Base-by-base conservation (phyloP, 2,888 invertebrate species). In the Cyaniris semiargus region DNA sequence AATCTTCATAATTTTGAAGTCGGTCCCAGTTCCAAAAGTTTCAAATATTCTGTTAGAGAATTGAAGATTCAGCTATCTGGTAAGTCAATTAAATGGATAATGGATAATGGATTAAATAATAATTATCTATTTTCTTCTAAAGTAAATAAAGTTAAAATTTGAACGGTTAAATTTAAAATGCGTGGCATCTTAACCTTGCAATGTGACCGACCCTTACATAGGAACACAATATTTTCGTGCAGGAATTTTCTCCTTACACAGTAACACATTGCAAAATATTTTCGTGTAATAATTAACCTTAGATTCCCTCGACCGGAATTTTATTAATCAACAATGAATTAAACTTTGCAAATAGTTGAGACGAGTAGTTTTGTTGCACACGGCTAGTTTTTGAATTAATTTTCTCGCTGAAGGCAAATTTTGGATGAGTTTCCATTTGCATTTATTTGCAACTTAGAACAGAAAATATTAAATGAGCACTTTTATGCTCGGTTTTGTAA, bases 351-450 rank as follows among this genome's bases (percentile, higher is more conserved):
- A 74, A 74, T 74, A 27, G 74, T 48, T 18, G 74, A 23, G 44
- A 53, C 48, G 74, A 27, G 44, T 48, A 72, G 38, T 70, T 72
- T 74, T 74, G 53, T 74, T 74, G 74, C 74, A 72, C 72, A 18
- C 74, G 74, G 74, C 53, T 74, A 74, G 74, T 74, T 74, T 74
- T 74, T 74, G 74, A 74, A 74, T 74, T 74, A 74, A 74, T 74
- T 74, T 74, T 48, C 74, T 74, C 27, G 74, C 74, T 74, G 27
- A 48, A 74, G 31, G 74, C 74, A 48, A 74, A 48, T 74, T 48
- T 53, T 74, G 74, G 44, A 74, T 74, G 74, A 74, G 74, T 74
- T 74, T 74, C 7, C 53, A 74, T 74, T 74, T 48, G 74, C 74
- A 74, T 74, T 74, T 23, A 74, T 74, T 74, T 74, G 74, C 74